Evolutionary conservation across 92 coral and sea anemone species (phyloP).

Genomic region (Parazoanthus swiftii): DNA sequence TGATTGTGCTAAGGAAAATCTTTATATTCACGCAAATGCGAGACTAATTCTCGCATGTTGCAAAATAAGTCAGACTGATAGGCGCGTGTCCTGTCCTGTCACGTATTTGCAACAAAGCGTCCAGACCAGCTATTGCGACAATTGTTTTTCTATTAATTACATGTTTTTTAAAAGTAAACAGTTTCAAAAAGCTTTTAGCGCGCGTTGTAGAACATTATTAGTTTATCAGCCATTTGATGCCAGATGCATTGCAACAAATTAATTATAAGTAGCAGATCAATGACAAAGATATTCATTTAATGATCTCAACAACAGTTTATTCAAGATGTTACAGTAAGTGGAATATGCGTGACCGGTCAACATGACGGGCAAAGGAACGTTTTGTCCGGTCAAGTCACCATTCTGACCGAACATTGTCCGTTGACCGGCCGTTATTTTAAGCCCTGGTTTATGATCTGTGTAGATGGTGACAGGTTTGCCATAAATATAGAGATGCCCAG

Average conservation of each 20-base stretch:
- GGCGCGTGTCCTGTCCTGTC: conserved; percentile 34
- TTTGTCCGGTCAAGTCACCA: no score
- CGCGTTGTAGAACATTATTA: conserved; percentile 20
- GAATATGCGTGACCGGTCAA: no score
- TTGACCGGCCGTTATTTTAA: no score
- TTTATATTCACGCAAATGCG: conserved; percentile 35
- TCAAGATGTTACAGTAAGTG: no score
- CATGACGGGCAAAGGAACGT: no score
- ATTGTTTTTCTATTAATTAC: conserved; percentile 17
- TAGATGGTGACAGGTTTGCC: no score
- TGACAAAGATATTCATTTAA: no score
- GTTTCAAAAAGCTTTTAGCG: conserved; percentile 17
- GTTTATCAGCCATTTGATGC: background rate
- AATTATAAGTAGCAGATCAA: background rate
- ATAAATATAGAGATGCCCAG: no score
- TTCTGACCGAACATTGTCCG: no score
- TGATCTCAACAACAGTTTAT: no score
- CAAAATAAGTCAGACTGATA: conserved; percentile 31
- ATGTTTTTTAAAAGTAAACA: conserved; percentile 3
- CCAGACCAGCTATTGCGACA: conserved; percentile 27
- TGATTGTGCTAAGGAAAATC: conserved; percentile 21
- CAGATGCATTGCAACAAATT: conserved; percentile 10
- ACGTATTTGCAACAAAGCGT: conserved; percentile 15
- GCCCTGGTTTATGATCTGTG: no score
- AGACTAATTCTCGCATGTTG: conserved; percentile 33